Conservation (phyloP, 2,113 vertebrate species). For the Dipodomys merriami region DNA sequence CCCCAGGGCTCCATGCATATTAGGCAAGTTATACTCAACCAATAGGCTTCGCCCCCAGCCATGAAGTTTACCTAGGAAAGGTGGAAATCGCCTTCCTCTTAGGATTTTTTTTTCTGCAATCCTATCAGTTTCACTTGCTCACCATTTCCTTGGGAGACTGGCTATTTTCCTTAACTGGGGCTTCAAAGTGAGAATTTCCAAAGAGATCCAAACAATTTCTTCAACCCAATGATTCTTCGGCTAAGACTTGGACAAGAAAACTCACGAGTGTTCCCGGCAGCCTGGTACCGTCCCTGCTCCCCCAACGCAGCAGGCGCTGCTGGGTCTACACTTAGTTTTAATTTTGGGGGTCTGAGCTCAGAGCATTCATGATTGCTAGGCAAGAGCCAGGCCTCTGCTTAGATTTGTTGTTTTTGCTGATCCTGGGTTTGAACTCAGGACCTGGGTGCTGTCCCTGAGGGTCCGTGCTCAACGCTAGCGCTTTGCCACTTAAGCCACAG, state of each 20-base stretch:
- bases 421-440: too few species aligned
- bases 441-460: too few species aligned
- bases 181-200: conserved; percentile 47
- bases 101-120: neutral
- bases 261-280: neutral
- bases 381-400: too few species aligned
- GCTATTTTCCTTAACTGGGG: neutral
- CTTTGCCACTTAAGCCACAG: too few species aligned
- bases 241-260: conserved; percentile 26
- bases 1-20: neutral
- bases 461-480: too few species aligned
- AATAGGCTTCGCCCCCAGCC: neutral
- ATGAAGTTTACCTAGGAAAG: neutral
- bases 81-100: neutral
- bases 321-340: too few species aligned
- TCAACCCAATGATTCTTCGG: conserved; percentile 1
- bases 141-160: neutral
- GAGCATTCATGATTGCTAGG: too few species aligned
- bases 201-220: conserved; percentile 41
- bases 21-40: neutral
- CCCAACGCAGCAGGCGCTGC: too few species aligned
- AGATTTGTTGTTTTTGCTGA: too few species aligned
- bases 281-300: neutral
- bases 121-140: neutral
- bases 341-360: too few species aligned